Conservation (phyloP, 2,888 invertebrate species). For the Synanthedon vespiformis region DNA sequence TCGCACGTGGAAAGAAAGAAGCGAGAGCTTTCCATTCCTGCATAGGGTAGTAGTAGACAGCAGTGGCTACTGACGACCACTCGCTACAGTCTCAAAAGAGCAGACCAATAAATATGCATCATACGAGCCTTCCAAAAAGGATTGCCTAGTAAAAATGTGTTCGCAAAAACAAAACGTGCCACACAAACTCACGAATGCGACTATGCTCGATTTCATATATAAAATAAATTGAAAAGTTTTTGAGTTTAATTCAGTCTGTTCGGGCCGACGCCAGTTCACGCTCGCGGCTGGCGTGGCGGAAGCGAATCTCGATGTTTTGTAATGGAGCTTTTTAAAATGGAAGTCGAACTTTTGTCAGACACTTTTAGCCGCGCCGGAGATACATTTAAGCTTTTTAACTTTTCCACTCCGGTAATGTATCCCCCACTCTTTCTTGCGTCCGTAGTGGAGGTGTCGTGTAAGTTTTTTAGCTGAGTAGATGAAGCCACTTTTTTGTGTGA, state of each 20-base stretch:
- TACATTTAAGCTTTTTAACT: slow-evolving; percentile 72
- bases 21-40: slow-evolving; percentile 25
- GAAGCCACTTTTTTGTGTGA: slow-evolving; percentile 48
- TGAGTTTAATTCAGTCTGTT: slow-evolving; percentile 56
- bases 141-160: too few species aligned
- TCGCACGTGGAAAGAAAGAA: slow-evolving; percentile 35
- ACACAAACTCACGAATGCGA: slow-evolving; percentile 20
- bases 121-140: too few species aligned
- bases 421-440: slow-evolving; percentile 55
- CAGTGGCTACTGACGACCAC: not conserved
- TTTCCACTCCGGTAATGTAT: slow-evolving; percentile 71
- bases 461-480: slow-evolving; percentile 51
- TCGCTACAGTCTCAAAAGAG: not conserved
- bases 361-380: slow-evolving; percentile 69
- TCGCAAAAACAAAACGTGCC: too few species aligned
- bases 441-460: slow-evolving; percentile 45
- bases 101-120: not conserved
- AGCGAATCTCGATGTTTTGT: slow-evolving; percentile 70
- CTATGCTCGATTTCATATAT: slow-evolving; percentile 48
- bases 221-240: slow-evolving; percentile 64
- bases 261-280: slow-evolving; percentile 48
- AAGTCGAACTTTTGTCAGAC: slow-evolving; percentile 71
- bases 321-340: slow-evolving; percentile 72
- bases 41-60: slow-evolving; percentile 13
- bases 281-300: slow-evolving; percentile 56